Evolutionary conservation across 2,113 vertebrate genomes (phyloP).

Genomic region (Lagopus leucura): DNA sequence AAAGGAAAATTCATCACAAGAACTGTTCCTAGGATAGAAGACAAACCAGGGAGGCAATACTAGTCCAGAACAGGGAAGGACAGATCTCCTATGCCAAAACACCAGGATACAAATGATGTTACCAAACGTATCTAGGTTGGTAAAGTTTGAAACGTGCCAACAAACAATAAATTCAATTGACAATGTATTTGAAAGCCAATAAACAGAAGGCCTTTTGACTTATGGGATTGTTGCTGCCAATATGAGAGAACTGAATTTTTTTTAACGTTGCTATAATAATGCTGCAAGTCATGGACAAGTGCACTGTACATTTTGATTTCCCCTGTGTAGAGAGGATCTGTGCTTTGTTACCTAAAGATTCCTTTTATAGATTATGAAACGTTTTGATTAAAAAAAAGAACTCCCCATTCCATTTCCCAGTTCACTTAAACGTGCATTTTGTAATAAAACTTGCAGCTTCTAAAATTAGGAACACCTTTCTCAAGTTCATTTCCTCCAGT

Average conservation of each 20-base stretch:
- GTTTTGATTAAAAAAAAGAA: slow-evolving; percentile 36
- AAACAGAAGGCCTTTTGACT: not conserved
- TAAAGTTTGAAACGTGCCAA: not conserved
- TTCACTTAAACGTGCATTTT: slow-evolving; percentile 2
- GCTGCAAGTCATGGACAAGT: not conserved
- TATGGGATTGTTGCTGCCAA: not conserved
- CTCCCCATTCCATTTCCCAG: slow-evolving; percentile 19
- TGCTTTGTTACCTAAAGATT: slow-evolving; percentile 41
- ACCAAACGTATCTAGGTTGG: not conserved
- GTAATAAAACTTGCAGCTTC: slow-evolving; percentile 37
- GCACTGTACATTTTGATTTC: not conserved
- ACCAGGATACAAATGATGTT: not conserved
- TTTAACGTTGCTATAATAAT: not conserved
- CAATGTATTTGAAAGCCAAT: not conserved
- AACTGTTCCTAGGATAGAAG: not conserved
- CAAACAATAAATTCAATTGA: not conserved
- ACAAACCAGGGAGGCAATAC: not conserved
- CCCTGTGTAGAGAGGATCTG: not conserved
- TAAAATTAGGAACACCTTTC: slow-evolving; percentile 50
- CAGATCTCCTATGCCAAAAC: not conserved
- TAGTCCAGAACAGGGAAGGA: not conserved
- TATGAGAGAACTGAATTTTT: not conserved
- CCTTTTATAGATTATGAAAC: slow-evolving; percentile 30
- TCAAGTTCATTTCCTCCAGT: slow-evolving; percentile 18
- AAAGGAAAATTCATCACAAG: not conserved